Percentiles rank a stretch among this genome's conserved stretches.
Conservation (phyloP, 2,113 vertebrate species). For the Eupsittula cactorum region DNA sequence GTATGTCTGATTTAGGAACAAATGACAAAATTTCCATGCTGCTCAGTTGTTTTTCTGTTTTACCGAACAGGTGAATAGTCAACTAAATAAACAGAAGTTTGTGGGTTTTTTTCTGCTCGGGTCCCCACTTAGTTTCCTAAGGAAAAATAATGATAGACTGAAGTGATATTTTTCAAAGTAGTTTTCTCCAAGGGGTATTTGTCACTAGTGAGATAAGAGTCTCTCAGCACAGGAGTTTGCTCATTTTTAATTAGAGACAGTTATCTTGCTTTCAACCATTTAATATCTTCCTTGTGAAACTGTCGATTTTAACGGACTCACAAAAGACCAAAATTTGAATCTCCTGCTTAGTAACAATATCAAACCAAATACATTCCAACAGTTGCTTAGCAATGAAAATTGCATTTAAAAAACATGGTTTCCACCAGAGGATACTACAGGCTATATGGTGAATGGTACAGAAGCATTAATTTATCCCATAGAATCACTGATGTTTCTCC, state of each 20-base stretch:
- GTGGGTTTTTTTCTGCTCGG: not conserved
- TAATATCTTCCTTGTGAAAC: not conserved
- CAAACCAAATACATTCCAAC: not conserved
- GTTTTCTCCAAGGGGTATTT: not conserved
- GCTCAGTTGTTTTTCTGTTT: not conserved
- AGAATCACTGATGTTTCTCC: not conserved
- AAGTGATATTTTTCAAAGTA: not conserved
- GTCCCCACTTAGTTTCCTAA: not conserved
- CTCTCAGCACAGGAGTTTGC: not conserved
- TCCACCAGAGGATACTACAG: not conserved
- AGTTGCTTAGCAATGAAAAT: not conserved
- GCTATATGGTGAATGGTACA: not conserved
- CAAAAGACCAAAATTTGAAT: not conserved
- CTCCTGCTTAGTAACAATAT: not conserved
- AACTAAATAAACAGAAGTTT: not conserved
- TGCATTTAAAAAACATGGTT: not conserved
- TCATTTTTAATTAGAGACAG: not conserved
- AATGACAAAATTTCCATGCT: not conserved
- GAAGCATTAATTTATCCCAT: not conserved
- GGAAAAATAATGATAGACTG: not conserved
- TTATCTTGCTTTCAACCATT: not conserved
- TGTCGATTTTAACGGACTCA: not conserved
- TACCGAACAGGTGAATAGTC: not conserved
- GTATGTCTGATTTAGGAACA: not conserved
- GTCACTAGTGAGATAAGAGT: not conserved